A percentile compares a stretch with the other conserved stretches of the same genome.
These are phyloP conservation scores for Anomalospiza imberbis DNA, from an alignment of 2,797 vertebrate genomes.

Conservation along the genomic window DNA sequence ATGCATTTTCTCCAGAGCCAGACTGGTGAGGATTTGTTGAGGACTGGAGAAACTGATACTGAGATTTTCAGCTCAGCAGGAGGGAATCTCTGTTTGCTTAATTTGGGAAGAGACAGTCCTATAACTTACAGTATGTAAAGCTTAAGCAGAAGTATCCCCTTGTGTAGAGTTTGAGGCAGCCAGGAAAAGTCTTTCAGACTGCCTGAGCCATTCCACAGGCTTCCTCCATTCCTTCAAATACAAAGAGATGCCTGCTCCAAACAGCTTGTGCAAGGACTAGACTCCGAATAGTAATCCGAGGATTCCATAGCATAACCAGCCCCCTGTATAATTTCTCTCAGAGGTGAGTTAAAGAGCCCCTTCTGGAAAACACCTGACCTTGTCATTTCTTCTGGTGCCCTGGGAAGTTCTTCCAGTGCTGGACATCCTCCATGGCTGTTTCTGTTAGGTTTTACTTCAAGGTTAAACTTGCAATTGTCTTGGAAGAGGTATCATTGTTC, in stretches of 20 bases:
- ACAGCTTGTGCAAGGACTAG: neutral
- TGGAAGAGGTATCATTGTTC: neutral
- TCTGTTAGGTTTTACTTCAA: neutral
- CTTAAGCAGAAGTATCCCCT: neutral
- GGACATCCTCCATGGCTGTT: neutral
- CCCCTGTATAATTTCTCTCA: neutral
- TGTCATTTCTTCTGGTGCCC: neutral
- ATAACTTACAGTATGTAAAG: neutral
- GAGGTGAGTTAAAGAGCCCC: neutral
- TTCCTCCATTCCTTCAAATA: neutral
- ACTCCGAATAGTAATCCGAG: neutral
- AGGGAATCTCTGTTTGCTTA: conserved; percentile 31
- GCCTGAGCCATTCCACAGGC: neutral
- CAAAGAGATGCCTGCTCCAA: neutral
- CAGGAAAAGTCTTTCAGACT: neutral
- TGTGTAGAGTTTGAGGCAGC: neutral
- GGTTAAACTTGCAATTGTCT: neutral
- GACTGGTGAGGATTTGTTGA: conserved; percentile 33
- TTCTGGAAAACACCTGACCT: neutral
- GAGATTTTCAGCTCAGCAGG: conserved; percentile 32
- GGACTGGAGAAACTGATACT: conserved; percentile 55
- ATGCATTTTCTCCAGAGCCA: conserved; percentile 42
- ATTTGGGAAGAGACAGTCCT: conserved; percentile 2
- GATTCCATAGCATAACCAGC: neutral
- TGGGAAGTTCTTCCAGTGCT: neutral